Percentiles rank a stretch among this genome's conserved stretches.
Conservation (phyloP, 2,113 vertebrate genomes). For the Echinops telfairi region DNA sequence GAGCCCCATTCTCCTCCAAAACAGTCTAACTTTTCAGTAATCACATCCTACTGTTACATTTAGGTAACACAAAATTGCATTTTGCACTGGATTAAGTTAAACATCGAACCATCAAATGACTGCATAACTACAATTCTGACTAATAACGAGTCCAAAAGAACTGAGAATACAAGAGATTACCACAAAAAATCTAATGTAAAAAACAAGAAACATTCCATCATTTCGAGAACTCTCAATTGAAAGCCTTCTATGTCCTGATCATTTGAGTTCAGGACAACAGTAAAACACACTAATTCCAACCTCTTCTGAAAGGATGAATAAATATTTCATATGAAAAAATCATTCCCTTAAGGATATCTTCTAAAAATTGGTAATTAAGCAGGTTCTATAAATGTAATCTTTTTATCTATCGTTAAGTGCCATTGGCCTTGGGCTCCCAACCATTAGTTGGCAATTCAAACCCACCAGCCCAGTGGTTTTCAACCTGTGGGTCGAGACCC, state of each 20-base stretch:
- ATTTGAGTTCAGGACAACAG: conserved; percentile 41
- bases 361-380: neutral
- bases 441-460: too few relatives aligned
- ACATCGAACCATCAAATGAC: neutral
- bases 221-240: neutral
- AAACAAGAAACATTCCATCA: neutral
- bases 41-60: neutral
- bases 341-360: neutral
- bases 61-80: conserved; percentile 22
- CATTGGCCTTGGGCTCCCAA: too few relatives aligned
- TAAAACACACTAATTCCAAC: conserved; percentile 28
- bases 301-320: neutral
- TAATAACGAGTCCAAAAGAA: neutral
- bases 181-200: neutral
- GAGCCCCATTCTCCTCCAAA: neutral
- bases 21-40: neutral
- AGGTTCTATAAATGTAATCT: conserved; percentile 19
- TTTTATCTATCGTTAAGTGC: neutral
- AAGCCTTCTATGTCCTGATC: neutral
- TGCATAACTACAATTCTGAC: conserved; percentile 4
- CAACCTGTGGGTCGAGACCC: too few relatives aligned
- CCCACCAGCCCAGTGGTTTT: too few relatives aligned
- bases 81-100: conserved; percentile 14
- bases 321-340: neutral
- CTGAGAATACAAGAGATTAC: conserved; percentile 18